These are phyloP conservation scores for Drosophila bocki DNA, from an alignment of 1,140 invertebrate species.

Conservation along the genomic window DNA sequence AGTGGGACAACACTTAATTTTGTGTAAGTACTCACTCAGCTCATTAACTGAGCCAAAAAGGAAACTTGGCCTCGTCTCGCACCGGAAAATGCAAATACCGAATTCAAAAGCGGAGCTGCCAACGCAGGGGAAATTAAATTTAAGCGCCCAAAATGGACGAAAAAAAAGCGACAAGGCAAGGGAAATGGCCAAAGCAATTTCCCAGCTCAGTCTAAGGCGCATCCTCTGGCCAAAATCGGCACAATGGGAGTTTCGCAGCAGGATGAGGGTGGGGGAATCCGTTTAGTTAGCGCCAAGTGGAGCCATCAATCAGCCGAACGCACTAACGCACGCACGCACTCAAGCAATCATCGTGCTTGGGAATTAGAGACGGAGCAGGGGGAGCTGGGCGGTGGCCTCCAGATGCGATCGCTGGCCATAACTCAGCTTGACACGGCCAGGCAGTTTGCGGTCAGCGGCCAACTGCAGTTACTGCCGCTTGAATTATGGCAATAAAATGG, in stretches of 20 bases:
- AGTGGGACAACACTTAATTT: conserved; percentile 84
- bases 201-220: conserved; percentile 10
- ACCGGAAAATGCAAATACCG: conserved; percentile 56
- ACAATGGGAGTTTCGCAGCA: conserved; percentile 34
- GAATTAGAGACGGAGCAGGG: conserved; percentile 4
- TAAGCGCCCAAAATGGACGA: conserved; percentile 48
- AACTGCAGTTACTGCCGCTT: conserved; percentile 33
- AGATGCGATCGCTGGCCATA: conserved; percentile 43
- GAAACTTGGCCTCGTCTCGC: conserved; percentile 52
- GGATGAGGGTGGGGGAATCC: conserved; percentile 36
- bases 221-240: conserved; percentile 42
- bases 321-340: conserved; percentile 52
- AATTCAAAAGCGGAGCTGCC: conserved; percentile 50
- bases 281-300: conserved; percentile 69
- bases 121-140: conserved; percentile 74
- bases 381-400: not conserved
- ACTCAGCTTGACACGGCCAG: conserved; percentile 45
- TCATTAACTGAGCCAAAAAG: conserved; percentile 75
- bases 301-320: conserved; percentile 65
- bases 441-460: conserved; percentile 38
- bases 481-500: conserved; percentile 58
- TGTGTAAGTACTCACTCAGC: conserved; percentile 84
- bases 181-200: conserved; percentile 55
- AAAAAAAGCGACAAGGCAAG: conserved; percentile 20
- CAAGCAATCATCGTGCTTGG: conserved; percentile 15